Evolutionary conservation across 2,113 vertebrate species (phyloP).

Genomic region (Sminthopsis crassicaudata): DNA sequence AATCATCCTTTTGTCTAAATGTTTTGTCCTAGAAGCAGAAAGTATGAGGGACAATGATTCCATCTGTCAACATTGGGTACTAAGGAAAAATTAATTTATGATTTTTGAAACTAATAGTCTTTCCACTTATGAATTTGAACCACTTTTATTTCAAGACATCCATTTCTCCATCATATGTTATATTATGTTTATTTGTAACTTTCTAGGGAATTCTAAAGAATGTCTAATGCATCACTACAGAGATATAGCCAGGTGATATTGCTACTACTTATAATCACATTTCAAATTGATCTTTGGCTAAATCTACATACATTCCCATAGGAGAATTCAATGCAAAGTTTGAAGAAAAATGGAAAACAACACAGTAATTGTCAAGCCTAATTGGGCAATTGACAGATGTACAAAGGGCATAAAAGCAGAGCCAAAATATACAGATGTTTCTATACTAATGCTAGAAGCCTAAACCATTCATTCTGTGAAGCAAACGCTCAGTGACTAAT

Average conservation of each 20-base stretch:
- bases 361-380: constrained; percentile 1
- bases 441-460: not conserved
- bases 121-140: not conserved
- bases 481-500: not conserved
- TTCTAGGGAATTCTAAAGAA: not conserved
- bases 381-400: not conserved
- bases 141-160: not conserved
- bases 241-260: not conserved
- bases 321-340: not conserved
- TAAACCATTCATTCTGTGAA: not conserved
- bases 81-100: not conserved
- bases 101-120: not conserved
- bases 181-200: not conserved
- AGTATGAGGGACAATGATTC: not conserved
- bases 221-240: not conserved
- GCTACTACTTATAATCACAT: not conserved
- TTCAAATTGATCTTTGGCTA: not conserved
- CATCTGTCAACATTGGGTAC: not conserved
- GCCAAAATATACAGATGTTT: constrained; percentile 11
- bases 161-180: not conserved
- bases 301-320: not conserved
- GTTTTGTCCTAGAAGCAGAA: not conserved
- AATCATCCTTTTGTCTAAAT: not conserved
- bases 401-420: constrained; percentile 9
- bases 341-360: constrained; percentile 1